phyloP scores from a whole-genome alignment of 2,888 invertebrate species.

The Biston betularia region DNA sequence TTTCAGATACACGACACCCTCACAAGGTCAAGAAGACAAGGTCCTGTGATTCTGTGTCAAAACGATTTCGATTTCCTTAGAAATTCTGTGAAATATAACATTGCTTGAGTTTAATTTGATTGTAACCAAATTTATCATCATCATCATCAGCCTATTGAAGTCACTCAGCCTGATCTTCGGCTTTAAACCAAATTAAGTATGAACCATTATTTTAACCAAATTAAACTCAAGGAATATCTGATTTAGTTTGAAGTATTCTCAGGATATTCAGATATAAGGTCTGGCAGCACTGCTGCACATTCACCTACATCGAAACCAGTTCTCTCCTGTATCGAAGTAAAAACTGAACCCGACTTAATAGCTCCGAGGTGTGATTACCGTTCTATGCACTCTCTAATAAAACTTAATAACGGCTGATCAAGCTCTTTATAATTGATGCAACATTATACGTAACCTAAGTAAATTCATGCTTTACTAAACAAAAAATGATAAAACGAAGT shows the following conservation, averaged over 20 bases:
- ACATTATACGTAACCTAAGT: conserved; percentile 16
- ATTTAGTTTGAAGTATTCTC: background rate
- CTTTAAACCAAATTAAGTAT: too few relatives aligned
- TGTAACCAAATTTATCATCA: too few relatives aligned
- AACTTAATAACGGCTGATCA: conserved; percentile 43
- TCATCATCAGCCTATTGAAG: too few relatives aligned
- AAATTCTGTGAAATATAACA: too few relatives aligned
- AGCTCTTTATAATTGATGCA: conserved; percentile 34
- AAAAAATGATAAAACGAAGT: background rate
- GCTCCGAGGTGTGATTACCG: conserved; percentile 78
- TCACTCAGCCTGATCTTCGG: too few relatives aligned
- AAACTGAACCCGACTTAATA: conserved; percentile 78
- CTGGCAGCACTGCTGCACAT: conserved; percentile 34
- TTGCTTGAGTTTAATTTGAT: too few relatives aligned
- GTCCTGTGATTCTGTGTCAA: too few relatives aligned
- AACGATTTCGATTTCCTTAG: too few relatives aligned
- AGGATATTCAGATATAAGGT: background rate
- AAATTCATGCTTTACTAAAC: conserved; percentile 1
- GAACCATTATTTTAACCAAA: too few relatives aligned
- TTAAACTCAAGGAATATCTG: too few relatives aligned
- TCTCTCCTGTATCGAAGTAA: conserved; percentile 72
- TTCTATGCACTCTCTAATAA: conserved; percentile 50
- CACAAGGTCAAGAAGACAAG: too few relatives aligned
- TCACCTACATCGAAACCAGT: conserved; percentile 73
- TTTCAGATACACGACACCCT: too few relatives aligned